Base-by-base conservation (phyloP, 2,888 invertebrate genomes). In the Agonopterix subpropinquella region DNA sequence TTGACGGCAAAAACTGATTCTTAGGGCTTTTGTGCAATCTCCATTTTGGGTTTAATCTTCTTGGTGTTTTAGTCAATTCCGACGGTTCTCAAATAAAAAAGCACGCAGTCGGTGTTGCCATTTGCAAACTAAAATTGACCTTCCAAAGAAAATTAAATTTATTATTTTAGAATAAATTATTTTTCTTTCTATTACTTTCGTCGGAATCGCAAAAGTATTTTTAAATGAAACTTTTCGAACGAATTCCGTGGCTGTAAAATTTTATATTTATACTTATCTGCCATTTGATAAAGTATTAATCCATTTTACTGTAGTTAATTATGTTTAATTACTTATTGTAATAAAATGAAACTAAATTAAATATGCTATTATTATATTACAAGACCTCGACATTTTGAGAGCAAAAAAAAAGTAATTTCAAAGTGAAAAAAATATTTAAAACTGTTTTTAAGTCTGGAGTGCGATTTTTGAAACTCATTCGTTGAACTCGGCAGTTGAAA, bases 201-300 rank as follows among this genome's bases (percentile, higher is more conserved):
- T 52, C 58, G 66, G 64, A 63, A 64, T 67, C 65, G 62, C 61
- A 50, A 50, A 59, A 56, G 59, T 67, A 64, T 64, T 65, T 28
- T 28, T 51, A 61, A 49, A 51, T 55, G 54, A 62, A 54, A 61
- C 61, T 64, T 65, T 62, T 62, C 56, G 57, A 49, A 56, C 52
- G 64, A 64, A 48, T 65, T 59, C 60, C 57, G 53, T 4, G 11
- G 39, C 36, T 43, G 8, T 15, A 11, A 18, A 15, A 15, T 15
- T 47, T 47, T 7, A 41, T 47, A 13, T 11, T 11, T 11, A 36
- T n/a, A 35, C 28, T 28, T 35, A 28, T 55, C 58, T 57, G 62
- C 62, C 59, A 61, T 62, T 54, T 41, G 55, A 43, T 52, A 54
- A 39, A 56, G 54, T 57, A 55, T 43, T 43, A 39, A 15, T 36